Evolutionary conservation across 23 tunicate species (phyloP).

Genomic region (Botrylloides violaceus): DNA sequence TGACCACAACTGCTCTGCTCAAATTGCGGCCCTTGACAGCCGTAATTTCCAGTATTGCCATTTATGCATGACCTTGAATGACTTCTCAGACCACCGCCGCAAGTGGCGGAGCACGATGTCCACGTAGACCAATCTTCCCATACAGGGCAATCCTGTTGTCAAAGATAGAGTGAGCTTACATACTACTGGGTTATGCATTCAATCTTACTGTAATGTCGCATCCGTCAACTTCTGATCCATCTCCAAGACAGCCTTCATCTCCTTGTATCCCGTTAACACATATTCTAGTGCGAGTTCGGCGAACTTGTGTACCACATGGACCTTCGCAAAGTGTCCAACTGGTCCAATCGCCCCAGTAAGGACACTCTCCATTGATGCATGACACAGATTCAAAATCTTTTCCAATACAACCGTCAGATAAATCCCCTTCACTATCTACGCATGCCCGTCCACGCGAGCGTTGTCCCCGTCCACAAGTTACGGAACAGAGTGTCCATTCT

Average conservation of each 20-base stretch:
- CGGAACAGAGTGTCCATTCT: slow-evolving; percentile 33
- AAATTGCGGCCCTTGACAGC: slow-evolving; percentile 24
- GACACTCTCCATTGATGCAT: slow-evolving; percentile 62
- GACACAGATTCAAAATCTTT: slow-evolving; percentile 13
- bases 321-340: slow-evolving; percentile 35
- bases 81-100: slow-evolving; percentile 45
- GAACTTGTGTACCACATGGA: slow-evolving; percentile 32
- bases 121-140: slow-evolving; percentile 41
- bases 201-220: slow-evolving; percentile 47
- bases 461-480: slow-evolving; percentile 50
- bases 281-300: slow-evolving; percentile 31
- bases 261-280: slow-evolving; percentile 65
- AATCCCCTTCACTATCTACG: slow-evolving; percentile 26
- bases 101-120: slow-evolving; percentile 32
- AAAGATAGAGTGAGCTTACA: neutral
- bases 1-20: slow-evolving; percentile 27
- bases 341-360: slow-evolving; percentile 55
- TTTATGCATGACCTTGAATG: slow-evolving; percentile 38
- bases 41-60: slow-evolving; percentile 25
- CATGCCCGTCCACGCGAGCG: slow-evolving; percentile 27
- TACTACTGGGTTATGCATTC: neutral
- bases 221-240: slow-evolving; percentile 12
- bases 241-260: slow-evolving; percentile 41
- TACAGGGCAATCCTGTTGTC: slow-evolving; percentile 21
- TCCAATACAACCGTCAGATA: slow-evolving; percentile 36